Evolutionary conservation across 1,140 invertebrate genomes (phyloP), one percentile per base, ranked within the genome.

Genomic region (Diprion similis): DNA sequence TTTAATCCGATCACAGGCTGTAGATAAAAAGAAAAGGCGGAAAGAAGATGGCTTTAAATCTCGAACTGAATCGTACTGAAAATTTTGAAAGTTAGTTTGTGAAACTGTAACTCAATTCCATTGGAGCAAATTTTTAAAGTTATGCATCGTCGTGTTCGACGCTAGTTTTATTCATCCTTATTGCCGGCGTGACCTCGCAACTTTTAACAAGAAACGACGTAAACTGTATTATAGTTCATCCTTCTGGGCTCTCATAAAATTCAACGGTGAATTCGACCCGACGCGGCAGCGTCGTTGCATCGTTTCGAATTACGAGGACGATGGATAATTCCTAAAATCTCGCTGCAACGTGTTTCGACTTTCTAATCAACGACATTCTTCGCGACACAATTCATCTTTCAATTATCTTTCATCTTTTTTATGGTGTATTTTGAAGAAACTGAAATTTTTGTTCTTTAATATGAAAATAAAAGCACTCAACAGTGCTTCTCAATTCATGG

Each of bases 121-220:
- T 59, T 59, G 11, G n/a, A 13, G 51, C 11, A 59, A 59, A 59
- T 59, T 59, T 17, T 59, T 17, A 37, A 59, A 59, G 51, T 59
- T 59, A 59, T 59, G 51, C 51, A 59, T 59, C 51, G n/a, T 59
- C 51, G 51, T 17, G 51, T 59, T 59, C 51, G 51, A 15, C 51
- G n/a, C 51, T 8, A 59, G 51, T 59, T 59, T 37, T 37, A 37
- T 37, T 37, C 51, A 15, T 59, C 51, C 51, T 59, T 17, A 59
- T 59, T 59, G 51, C 51, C 51, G 24, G 24, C 24, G n/a, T 59
- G 51, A 59, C 51, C 51, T 17, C 51, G 51, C 11, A 59, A 59
- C 51, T 59, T 59, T 59, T 59, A 59, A 59, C n/a, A 17, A 59
- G 51, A 15, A 7, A 59, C 51, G 51, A 59, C 51, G 51, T 17